Evolutionary conservation across 2,113 vertebrate genomes (phyloP).

Genomic region (Peromyscus maniculatus): DNA sequence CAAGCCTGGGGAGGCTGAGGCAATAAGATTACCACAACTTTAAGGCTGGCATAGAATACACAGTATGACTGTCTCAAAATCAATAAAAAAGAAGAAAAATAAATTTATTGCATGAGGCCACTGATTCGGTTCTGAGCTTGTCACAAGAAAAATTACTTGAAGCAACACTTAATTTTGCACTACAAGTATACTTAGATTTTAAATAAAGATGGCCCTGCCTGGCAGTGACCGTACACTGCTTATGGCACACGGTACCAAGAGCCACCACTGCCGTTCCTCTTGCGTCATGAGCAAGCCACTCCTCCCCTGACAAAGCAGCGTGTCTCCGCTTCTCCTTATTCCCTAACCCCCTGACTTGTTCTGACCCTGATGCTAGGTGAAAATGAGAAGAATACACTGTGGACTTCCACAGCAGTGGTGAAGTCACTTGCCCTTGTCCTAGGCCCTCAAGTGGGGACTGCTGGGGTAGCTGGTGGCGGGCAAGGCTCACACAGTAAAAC

Average conservation of each 20-base stretch:
- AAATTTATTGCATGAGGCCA: background rate
- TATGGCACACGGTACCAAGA: background rate
- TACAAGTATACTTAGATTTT: background rate
- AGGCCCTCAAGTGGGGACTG: background rate
- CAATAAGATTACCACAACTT: background rate
- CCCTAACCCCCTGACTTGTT: background rate
- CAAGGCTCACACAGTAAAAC: background rate
- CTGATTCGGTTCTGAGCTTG: background rate
- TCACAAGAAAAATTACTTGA: background rate
- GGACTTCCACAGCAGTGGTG: background rate
- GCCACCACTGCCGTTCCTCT: background rate
- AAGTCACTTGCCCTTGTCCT: background rate
- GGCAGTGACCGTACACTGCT: fast-evolving
- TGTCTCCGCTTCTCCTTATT: background rate
- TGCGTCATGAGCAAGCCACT: background rate
- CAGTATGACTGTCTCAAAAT: background rate
- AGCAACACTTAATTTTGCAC: background rate
- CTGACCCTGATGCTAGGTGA: background rate
- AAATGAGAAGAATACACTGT: background rate
- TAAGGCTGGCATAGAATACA: background rate
- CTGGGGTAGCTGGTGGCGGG: background rate
- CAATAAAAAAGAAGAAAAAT: background rate
- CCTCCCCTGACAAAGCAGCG: background rate
- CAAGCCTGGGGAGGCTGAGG: background rate
- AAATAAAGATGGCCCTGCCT: background rate